Conservation (phyloP, 2,797 vertebrate species). For the Nyctalus aviator region DNA sequence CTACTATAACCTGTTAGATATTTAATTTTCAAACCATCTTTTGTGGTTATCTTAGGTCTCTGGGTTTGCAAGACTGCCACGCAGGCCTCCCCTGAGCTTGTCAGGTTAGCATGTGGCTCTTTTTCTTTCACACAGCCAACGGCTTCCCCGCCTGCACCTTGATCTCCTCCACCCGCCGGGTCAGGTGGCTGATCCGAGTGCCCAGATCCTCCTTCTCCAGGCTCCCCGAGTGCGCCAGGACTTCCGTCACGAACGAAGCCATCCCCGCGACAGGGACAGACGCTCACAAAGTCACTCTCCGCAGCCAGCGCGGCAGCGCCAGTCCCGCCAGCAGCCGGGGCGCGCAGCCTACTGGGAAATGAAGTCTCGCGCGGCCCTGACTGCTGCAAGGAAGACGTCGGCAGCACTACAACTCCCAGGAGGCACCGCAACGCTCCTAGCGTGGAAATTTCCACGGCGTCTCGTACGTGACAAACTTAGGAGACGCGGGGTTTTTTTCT, state of each 20-base stretch:
- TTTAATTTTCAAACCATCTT: too few relatives aligned
- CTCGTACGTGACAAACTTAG: background rate
- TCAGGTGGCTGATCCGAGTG: constrained; percentile 92
- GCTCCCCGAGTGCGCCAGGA: constrained; percentile 94
- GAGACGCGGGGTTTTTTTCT: background rate
- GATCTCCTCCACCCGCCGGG: constrained; percentile 94
- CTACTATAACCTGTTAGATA: too few relatives aligned
- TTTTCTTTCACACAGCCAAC: too few relatives aligned
- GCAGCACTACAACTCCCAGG: constrained; percentile 77
- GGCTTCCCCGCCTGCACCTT: constrained; percentile 88
- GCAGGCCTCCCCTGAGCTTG: too few relatives aligned
- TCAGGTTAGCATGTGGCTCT: too few relatives aligned
- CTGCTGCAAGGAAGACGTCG: accelerated
- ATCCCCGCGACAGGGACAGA: background rate
- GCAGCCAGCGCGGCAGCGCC: background rate
- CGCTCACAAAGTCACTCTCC: accelerated
- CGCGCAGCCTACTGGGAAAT: constrained; percentile 68
- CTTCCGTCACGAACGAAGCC: constrained; percentile 95
- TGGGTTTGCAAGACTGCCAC: too few relatives aligned
- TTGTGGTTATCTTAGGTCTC: too few relatives aligned
- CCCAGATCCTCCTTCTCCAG: constrained; percentile 95
- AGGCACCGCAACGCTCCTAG: background rate
- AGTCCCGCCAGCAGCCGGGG: background rate
- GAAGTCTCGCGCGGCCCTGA: background rate
- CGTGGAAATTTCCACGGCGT: background rate